Evolutionary conservation across 2,888 invertebrate genomes (phyloP), one percentile per base, ranked within the genome.

Genomic region (Melinaea marsaeus): DNA sequence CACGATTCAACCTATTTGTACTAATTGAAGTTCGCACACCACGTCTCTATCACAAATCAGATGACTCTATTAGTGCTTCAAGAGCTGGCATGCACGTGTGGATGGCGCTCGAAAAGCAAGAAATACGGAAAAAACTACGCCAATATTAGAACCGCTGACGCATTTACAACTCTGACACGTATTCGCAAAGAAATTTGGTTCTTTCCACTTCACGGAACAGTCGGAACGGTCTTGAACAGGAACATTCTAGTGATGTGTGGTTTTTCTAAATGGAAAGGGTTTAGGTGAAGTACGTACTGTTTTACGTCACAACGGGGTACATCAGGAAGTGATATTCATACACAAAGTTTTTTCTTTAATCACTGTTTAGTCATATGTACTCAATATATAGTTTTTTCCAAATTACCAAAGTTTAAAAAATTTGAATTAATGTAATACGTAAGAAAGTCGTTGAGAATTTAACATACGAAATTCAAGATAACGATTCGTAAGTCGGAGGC

Each of bases 71-170:
- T 22, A 22, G 22, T 22, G 22, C 22, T 22, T 62, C 22, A 22
- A 22, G 22, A 22, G 22, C 22, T 22, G 22, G 22, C 22, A 22
- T 22, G 22, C 22, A 22, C 55, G 69, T 66, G 71, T 67, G 62
- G 55, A 73, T 71, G 59, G 62, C 67, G 66, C 71, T 73, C 67
- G 13, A 46, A 22, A 64, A 67, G 70, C 73, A 72, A 72, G 73
- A 65, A 72, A 69, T 64, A 62, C 63, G 63, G 61, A 66, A 69
- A 69, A 64, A 65, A 58, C 57, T 55, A 60, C 48, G 55, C 65
- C 55, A 64, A 64, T 65, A 65, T 62, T 65, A 65, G 65, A 63
- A 63, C 59, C 51, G 47, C 22, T 57, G 60, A 57, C 55, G 55
- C 59, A 62, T 58, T 57, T 48, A 59, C 59, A 9, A 62, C 61